These are phyloP conservation scores for Peromyscus melanophrys DNA, from an alignment of 2,797 vertebrate genomes.

Conservation along the genomic window DNA sequence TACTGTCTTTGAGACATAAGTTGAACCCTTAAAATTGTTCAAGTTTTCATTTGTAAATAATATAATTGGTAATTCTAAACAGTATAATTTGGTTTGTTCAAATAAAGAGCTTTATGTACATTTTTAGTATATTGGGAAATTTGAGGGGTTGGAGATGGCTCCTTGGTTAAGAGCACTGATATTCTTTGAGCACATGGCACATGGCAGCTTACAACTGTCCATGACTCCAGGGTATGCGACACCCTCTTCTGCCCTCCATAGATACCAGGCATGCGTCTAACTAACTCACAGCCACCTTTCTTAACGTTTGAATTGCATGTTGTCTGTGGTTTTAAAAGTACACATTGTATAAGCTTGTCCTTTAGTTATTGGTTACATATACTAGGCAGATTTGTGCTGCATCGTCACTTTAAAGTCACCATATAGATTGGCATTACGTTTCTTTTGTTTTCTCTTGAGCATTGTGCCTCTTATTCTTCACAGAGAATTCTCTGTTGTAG, in stretches of 20 bases:
- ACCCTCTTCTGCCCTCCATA: not conserved
- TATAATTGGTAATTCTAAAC: not conserved
- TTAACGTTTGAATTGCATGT: constrained; percentile 2
- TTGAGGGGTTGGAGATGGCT: not conserved
- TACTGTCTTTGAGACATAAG: constrained; percentile 5
- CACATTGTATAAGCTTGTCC: constrained; percentile 2
- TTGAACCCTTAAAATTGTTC: not conserved
- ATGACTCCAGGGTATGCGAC: not conserved
- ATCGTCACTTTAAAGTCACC: constrained; percentile 24
- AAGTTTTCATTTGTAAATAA: constrained; percentile 29
- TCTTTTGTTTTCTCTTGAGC: constrained; percentile 48
- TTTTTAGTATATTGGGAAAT: constrained; percentile 19
- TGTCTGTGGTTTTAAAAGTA: constrained; percentile 46
- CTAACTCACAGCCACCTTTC: not conserved
- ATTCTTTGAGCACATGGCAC: not conserved
- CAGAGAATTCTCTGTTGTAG: constrained; percentile 25
- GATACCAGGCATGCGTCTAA: not conserved
- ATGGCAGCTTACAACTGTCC: not conserved
- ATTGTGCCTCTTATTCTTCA: not conserved
- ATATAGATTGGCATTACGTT: not conserved
- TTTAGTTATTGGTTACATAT: constrained; percentile 57
- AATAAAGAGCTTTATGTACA: constrained; percentile 1
- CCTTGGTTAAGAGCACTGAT: not conserved
- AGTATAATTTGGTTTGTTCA: constrained; percentile 33
- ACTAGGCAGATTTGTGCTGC: not conserved